A percentile compares a stretch with the other conserved stretches of the same genome.
These are phyloP conservation scores for Lepus timidus DNA, from an alignment of 2,113 vertebrate genomes.

Conservation along the genomic window DNA sequence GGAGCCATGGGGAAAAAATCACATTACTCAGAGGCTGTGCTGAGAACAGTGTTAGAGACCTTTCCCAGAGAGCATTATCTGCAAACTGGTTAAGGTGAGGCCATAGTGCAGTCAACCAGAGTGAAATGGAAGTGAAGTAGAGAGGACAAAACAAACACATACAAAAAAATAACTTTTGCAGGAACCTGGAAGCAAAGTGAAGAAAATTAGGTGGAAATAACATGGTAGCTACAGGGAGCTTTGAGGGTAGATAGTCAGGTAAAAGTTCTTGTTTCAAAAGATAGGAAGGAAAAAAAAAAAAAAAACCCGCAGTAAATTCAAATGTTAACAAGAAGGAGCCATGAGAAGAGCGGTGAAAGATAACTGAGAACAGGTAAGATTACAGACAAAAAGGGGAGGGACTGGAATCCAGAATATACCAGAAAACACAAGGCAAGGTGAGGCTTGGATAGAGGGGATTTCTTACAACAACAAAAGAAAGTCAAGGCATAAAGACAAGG, in stretches of 20 bases:
- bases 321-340: conserved; percentile 5
- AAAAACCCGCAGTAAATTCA: neutral
- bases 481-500: neutral
- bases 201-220: conserved; percentile 25
- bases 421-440: neutral
- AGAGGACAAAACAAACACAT: neutral
- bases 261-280: neutral
- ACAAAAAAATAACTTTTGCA: neutral
- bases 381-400: neutral
- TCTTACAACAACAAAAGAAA: conserved; percentile 26
- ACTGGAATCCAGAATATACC: neutral
- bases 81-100: neutral
- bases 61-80: neutral
- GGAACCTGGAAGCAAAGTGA: conserved; percentile 12
- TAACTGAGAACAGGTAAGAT: neutral
- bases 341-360: neutral
- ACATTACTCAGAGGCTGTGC: neutral
- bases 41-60: neutral
- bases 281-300: conserved; percentile 24
- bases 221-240: neutral
- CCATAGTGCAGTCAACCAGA: neutral
- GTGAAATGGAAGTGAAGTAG: neutral
- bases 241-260: neutral
- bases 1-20: neutral
- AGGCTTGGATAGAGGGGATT: neutral